Base-by-base conservation (phyloP, 1,140 invertebrate genomes). In the Pseudomyrmex dendroicus region DNA sequence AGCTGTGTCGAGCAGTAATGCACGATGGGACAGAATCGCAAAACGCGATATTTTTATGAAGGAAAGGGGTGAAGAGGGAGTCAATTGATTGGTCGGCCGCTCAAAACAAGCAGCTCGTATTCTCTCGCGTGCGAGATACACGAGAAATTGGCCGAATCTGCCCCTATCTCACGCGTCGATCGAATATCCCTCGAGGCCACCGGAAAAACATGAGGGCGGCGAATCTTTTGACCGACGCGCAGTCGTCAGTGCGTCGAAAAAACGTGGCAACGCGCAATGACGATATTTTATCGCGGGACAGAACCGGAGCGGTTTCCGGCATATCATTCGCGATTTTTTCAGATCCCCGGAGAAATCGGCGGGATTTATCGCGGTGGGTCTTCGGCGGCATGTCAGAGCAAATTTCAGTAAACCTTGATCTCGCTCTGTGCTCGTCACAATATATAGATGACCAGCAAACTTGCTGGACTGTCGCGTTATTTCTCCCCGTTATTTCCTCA, bases 281-380 rank as follows among this genome's bases (percentile, higher is more conserved):
- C 78, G 86, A 86, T 87, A 85, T 63, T 83, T 85, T 67, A 68
- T 73, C 77, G 72, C 73, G 59, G 59, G 78, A 4, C 44, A 10
- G 56, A 46, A 15, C 72, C 22, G 57, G 48, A 63, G 72, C 64
- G 83, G 83, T 89, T 91, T 90, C 91, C 78, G 86, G 80, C 92
- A 88, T 90, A 91, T 92, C 92, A 92, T 93, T 92, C 89, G 91
- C 92, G 90, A 92, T 92, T 93, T 93, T 80, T 91, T 70, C 70
- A 7, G 13, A 68, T 91, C 93, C 92, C 92, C 68, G 80, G 92
- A 93, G 92, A 93, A 94, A 93, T 93, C 89, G 92, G n/a, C 78
- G 88, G 91, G 92, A 94, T 93, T 94, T 89, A 61, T 86, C 62
- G 35, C 35, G 68, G 62, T 82, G 73, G 86, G 70, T 87, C 86